These are phyloP conservation scores for Diglossa cyanea DNA, from an alignment of 2,797 vertebrate genomes.

Conservation along the genomic window DNA sequence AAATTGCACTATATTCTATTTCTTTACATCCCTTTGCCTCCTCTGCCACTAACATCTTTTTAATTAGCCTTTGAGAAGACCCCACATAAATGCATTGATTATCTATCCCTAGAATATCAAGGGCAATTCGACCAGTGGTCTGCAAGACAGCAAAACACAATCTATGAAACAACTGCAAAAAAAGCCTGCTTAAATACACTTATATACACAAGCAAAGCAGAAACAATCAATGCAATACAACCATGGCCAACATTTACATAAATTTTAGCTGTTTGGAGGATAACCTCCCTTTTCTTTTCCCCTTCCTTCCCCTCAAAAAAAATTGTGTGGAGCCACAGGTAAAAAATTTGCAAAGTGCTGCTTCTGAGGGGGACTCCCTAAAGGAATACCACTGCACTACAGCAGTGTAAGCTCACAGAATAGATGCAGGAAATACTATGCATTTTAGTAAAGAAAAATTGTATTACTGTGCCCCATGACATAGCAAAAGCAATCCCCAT, in stretches of 20 bases:
- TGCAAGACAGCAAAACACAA: not conserved
- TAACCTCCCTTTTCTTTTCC: not conserved
- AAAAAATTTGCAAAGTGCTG: not conserved
- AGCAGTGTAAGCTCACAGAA: not conserved
- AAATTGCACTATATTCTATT: not conserved
- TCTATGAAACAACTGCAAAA: not conserved
- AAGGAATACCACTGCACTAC: not conserved
- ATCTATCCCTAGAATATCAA: not conserved
- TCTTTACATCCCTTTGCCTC: not conserved
- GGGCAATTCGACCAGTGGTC: not conserved
- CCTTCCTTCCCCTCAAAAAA: fast-evolving
- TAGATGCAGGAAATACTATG: not conserved
- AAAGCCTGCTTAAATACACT: not conserved
- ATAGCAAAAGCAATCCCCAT: not conserved
- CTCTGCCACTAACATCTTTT: not conserved
- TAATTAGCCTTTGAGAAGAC: not conserved
- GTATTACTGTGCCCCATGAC: not conserved
- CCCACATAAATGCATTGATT: not conserved
- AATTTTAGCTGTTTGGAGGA: not conserved
- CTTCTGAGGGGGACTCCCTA: not conserved
- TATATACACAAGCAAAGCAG: not conserved
- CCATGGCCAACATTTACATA: not conserved
- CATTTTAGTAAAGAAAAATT: not conserved
- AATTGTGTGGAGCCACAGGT: not conserved
- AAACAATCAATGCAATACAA: not conserved